phyloP scores from a whole-genome alignment of 2,797 vertebrate species.

The Semotilus atromaculatus region DNA sequence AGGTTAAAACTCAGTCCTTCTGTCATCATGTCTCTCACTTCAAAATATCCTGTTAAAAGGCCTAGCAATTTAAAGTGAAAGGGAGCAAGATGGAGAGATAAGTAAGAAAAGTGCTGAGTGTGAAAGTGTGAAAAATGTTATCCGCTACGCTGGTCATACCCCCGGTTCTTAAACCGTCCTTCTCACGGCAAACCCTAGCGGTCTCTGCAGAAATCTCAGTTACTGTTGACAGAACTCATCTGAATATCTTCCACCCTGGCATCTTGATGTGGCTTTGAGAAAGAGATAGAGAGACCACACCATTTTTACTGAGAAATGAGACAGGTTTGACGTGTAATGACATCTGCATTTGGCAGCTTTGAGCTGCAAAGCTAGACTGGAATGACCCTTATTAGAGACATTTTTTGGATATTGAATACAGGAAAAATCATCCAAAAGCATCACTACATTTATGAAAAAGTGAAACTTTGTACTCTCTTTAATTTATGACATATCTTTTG shows the following conservation, averaged over 20 bases:
- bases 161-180: background rate
- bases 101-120: conserved; percentile 10
- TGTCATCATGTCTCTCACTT: conserved; percentile 1
- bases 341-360: background rate
- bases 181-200: background rate
- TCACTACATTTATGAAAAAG: background rate
- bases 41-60: background rate
- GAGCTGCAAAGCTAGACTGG: background rate
- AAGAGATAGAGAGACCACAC: background rate
- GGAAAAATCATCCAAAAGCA: background rate
- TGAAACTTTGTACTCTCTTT: background rate
- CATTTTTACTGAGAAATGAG: background rate
- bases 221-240: background rate
- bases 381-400: background rate
- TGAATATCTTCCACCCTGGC: background rate
- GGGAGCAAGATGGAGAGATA: conserved; percentile 1
- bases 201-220: background rate
- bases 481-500: background rate
- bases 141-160: background rate
- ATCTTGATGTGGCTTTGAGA: conserved; percentile 15
- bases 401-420: background rate
- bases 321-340: background rate
- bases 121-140: conserved; percentile 4
- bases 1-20: background rate
- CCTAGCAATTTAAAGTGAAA: conserved; percentile 12